Evolutionary conservation across 2,888 invertebrate genomes (phyloP), one percentile per base, ranked within the genome.

Genomic region (Dioctria linearis): DNA sequence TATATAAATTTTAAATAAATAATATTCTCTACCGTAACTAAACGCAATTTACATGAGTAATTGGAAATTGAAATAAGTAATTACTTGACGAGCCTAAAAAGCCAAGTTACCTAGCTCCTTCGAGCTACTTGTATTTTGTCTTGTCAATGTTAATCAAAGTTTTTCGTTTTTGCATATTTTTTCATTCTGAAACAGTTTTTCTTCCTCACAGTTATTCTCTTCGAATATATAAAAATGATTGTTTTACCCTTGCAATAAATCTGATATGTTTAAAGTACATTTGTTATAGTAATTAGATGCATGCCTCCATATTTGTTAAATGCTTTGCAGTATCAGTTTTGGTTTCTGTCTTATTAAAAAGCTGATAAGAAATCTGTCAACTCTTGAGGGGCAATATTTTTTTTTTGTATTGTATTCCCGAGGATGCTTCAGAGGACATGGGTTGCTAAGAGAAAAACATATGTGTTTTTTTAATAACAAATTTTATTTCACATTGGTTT

Each of bases 121-220:
- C 8, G 25, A 51, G 25, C n/a, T n/a, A 69, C 46, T 69, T 69
- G 37, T 49, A 11, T 49, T 2, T 49, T 5, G n/a, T 25, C 37
- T 51, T 69, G 3, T 54, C 6, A 4, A 54, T 4, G 25, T 25
- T 25, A 25, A 25, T 25, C 25, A 2, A 25, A 25, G 25, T 25
- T 25, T 25, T 25, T 25, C 0, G 25, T 25, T 25, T 25, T 54
- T 54, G 1, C 54, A 11, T 54, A 46, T 6, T 46, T 6, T 8
- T 54, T 54, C 11, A n/a, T 54, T 54, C 4, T 11, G 54, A n/a
- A 46, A 46, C 5, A 6, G 9, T 46, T 46, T 54, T 11, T 46
- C 46, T 46, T 46, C 11, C n/a, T 54, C 11, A 2, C 1, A 11
- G 6, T 54, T 54, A 0, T n/a, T 54, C n/a, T 98, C 98, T 0